These are phyloP conservation scores for Coracias cyanogaster DNA, from an alignment of 2,797 vertebrate genomes.

Conservation along the genomic window DNA sequence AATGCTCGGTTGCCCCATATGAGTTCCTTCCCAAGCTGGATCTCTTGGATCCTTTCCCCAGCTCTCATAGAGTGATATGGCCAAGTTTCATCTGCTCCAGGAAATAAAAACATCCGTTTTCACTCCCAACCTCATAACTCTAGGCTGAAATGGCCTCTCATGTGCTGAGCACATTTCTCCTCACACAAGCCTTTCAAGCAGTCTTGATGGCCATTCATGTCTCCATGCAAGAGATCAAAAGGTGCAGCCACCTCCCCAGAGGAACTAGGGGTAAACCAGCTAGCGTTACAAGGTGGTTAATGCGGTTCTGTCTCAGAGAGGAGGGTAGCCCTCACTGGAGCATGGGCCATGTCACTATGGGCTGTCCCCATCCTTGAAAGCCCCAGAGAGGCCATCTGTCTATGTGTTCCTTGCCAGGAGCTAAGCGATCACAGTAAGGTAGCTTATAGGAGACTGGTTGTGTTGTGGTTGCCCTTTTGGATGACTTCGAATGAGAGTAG, in stretches of 20 bases:
- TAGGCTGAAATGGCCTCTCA: not conserved
- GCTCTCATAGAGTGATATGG: not conserved
- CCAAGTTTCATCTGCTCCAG: not conserved
- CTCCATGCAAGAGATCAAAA: not conserved
- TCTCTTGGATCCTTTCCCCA: not conserved
- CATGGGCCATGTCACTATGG: rapidly evolving
- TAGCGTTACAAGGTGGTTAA: too few species aligned
- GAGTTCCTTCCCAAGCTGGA: not conserved
- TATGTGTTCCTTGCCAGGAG: not conserved
- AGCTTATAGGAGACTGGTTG: not conserved
- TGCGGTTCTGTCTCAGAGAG: not conserved
- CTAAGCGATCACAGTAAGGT: too few species aligned
- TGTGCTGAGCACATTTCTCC: not conserved
- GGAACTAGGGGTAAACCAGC: not conserved
- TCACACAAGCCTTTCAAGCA: not conserved
- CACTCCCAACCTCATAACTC: not conserved
- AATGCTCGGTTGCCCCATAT: too few species aligned
- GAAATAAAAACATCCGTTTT: not conserved
- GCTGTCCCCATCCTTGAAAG: not conserved
- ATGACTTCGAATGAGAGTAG: not conserved
- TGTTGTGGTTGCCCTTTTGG: too few species aligned
- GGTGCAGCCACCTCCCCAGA: not conserved
- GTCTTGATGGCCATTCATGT: not conserved
- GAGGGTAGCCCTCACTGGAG: not conserved
- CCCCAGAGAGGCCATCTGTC: not conserved